Conservation (phyloP, 2,113 vertebrate genomes). For the Eupsittula cactorum region DNA sequence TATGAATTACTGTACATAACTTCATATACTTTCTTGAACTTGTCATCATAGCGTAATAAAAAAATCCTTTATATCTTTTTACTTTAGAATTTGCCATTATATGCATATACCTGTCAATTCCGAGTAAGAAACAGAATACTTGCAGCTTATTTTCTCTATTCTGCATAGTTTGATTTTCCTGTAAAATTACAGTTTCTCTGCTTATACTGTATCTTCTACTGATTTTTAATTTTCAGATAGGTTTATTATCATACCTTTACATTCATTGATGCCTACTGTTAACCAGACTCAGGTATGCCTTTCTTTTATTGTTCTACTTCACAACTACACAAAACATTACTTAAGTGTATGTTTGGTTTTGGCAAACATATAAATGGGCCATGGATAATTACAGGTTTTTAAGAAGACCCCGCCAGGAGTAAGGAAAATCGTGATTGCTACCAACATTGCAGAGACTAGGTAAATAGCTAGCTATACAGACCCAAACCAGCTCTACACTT, state of each 20-base stretch:
- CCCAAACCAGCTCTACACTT: background rate
- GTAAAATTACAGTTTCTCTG: background rate
- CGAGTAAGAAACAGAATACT: background rate
- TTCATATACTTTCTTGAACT: background rate
- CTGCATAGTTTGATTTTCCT: background rate
- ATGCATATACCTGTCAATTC: background rate
- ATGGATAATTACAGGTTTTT: slow-evolving; percentile 85
- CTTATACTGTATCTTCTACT: background rate
- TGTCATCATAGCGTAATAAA: background rate
- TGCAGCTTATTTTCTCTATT: background rate
- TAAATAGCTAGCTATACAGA: slow-evolving; percentile 46
- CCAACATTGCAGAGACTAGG: slow-evolving; percentile 99
- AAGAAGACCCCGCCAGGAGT: slow-evolving; percentile 94
- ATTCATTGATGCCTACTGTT: slow-evolving; percentile 97
- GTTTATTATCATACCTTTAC: slow-evolving; percentile 95
- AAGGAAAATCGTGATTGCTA: slow-evolving; percentile 97
- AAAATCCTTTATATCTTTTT: background rate
- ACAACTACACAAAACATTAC: background rate
- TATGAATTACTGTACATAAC: background rate
- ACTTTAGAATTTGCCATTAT: background rate
- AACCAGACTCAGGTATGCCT: slow-evolving; percentile 93
- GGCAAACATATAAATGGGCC: background rate
- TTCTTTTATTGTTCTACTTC: background rate
- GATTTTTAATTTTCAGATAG: slow-evolving; percentile 83
- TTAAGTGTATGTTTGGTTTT: background rate